A percentile compares a stretch with the other conserved stretches of the same genome.
phyloP scores from a whole-genome alignment of 2,888 invertebrate species.

The Lasioglossum zephyrum region DNA sequence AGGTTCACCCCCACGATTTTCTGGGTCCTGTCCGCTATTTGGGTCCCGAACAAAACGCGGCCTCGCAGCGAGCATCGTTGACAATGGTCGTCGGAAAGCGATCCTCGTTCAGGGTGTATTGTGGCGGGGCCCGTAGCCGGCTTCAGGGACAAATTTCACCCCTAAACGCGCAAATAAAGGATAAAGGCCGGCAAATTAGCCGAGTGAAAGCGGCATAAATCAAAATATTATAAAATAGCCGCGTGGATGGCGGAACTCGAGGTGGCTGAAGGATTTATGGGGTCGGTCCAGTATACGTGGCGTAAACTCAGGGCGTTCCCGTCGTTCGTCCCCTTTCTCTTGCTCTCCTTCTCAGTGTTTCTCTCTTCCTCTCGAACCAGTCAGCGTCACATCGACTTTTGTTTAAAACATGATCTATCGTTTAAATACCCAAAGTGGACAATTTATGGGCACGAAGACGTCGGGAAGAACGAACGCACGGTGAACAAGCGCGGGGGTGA shows the following conservation, averaged over 20 bases:
- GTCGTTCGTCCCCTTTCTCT: constrained; percentile 13
- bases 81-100: constrained; percentile 62
- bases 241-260: constrained; percentile 68
- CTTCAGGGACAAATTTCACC: constrained; percentile 79
- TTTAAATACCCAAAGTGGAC: constrained; percentile 81
- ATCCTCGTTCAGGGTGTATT: constrained; percentile 57
- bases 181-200: constrained; percentile 82
- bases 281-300: constrained; percentile 66
- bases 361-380: constrained; percentile 54
- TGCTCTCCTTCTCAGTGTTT: not conserved
- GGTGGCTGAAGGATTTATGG: constrained; percentile 83
- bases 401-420: constrained; percentile 84
- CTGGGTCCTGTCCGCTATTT: constrained; percentile 3
- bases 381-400: constrained; percentile 81
- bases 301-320: constrained; percentile 52
- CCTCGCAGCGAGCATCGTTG: constrained; percentile 15
- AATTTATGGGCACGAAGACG: constrained; percentile 77
- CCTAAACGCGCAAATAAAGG: constrained; percentile 82
- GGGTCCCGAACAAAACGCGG: constrained; percentile 46
- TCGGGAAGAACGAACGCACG: constrained; percentile 10
- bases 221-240: constrained; percentile 83
- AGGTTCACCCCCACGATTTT: constrained; percentile 17
- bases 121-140: constrained; percentile 36
- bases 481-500: constrained; percentile 29
- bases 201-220: constrained; percentile 83